Evolutionary conservation across 1,140 invertebrate species (phyloP).

Genomic region (Apis cerana): DNA sequence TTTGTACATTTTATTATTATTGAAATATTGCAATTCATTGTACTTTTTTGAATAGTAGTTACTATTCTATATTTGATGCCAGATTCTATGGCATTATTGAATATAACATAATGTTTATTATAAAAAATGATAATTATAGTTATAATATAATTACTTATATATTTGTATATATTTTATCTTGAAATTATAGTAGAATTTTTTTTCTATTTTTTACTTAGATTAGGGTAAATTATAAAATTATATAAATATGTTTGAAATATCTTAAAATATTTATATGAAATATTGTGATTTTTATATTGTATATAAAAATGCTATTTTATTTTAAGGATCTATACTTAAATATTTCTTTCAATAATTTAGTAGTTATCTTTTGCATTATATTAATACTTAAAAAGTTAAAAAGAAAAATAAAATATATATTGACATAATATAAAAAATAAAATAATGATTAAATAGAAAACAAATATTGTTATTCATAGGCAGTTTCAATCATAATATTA

Average conservation of each 20-base stretch:
- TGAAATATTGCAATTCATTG: constrained; percentile 38
- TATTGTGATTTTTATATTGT: constrained; percentile 24
- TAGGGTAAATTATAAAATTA: constrained; percentile 39
- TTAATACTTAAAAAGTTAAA: not conserved
- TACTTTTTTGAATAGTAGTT: constrained; percentile 41
- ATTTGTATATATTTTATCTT: not conserved
- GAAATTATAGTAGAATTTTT: constrained; percentile 21
- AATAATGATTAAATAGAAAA: constrained; percentile 8
- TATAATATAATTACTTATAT: not conserved
- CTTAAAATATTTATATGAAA: constrained; percentile 9
- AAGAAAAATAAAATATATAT: not conserved
- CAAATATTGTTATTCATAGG: constrained; percentile 7
- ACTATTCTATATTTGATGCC: constrained; percentile 50
- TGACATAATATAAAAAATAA: constrained; percentile 14
- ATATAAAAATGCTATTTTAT: constrained; percentile 15
- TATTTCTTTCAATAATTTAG: constrained; percentile 1
- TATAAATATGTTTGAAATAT: constrained; percentile 28
- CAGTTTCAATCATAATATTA: constrained; percentile 22
- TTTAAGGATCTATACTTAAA: constrained; percentile 22
- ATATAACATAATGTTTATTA: constrained; percentile 24
- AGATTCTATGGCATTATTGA: constrained; percentile 20
- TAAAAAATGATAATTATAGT: not conserved
- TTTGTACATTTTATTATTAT: constrained; percentile 53
- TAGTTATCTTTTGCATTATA: not conserved
- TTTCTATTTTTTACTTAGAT: constrained; percentile 10